phyloP scores from a whole-genome alignment of 2,797 vertebrate species.

The Microhierax caerulescens region DNA sequence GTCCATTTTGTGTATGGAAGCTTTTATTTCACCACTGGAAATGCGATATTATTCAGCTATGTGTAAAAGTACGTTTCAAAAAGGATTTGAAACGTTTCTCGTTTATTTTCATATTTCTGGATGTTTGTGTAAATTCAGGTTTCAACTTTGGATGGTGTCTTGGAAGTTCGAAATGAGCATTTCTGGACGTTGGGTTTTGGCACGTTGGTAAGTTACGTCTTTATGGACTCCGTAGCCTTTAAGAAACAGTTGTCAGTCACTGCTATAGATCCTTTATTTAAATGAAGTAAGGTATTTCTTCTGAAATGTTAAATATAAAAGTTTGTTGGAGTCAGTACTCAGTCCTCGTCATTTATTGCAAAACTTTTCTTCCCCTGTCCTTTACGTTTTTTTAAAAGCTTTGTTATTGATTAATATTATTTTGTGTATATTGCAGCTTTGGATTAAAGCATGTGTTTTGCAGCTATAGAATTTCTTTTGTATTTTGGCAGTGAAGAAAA shows the following conservation, averaged over 20 bases:
- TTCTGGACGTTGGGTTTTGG: constrained; percentile 98
- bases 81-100: neutral
- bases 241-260: neutral
- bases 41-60: neutral
- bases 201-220: constrained; percentile 84
- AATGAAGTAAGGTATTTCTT: neutral
- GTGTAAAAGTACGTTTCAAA: neutral
- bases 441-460: neutral
- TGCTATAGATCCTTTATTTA: neutral
- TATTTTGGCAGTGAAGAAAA: neutral
- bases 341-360: neutral
- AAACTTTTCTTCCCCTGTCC: neutral
- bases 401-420: neutral
- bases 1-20: neutral
- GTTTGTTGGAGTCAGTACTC: neutral
- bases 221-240: neutral
- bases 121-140: constrained; percentile 77
- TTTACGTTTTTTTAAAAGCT: neutral
- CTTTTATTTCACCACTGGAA: neutral
- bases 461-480: neutral
- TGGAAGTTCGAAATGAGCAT: constrained; percentile 96
- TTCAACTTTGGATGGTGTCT: constrained; percentile 94
- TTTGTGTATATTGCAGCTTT: neutral
- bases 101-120: neutral
- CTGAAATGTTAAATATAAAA: neutral